Base-by-base conservation (phyloP, 64 coral and sea anemone species). In the Anthopleura sola region DNA sequence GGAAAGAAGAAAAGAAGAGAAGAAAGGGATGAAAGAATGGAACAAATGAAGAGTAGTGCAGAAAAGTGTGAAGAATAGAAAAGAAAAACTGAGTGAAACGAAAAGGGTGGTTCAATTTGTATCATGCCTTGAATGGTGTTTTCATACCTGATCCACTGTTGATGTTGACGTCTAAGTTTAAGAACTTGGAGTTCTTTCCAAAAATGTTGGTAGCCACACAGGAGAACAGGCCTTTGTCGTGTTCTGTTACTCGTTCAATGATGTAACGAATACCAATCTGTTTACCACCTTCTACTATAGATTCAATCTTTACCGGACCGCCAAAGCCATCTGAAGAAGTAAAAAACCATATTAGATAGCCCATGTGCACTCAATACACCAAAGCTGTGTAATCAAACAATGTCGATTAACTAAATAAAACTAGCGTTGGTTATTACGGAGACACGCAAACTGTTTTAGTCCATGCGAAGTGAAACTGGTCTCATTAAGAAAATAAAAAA, bases 221-320 rank as follows among this genome's bases (percentile, higher is more conserved):
- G 6, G 75, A 83, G 85, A 91, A 94, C 80, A 94, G 79, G 39
- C 93, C 93, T 2, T 71, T 49, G 46, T 94, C 93, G 6, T 80
- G 85, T 36, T 91, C 85, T 29, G 86, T 60, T 17, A 85, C 66
- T 3, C 68, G 19, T 40, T 78, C 20, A n/a, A 94, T 80, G 3
- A 83, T 91, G 54, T 87, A 90, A 21, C 85, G 88, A 0, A 94
- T 37, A 11, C 93, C 93, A 23, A 86, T 86, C 34, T 83, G 78
- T 11, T 84, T 75, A 9, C 58, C 46, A 5, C 60, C 74, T 36
- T 76, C 80, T 47, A 5, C 26, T 5, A 94, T 90, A 32, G 86
- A 32, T 24, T 94, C 93, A 7, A 90, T 38, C 5, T 60, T 87
- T 10, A 86, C 51, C 19, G 66, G 85, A 3, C 88, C 85, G 18